A percentile compares a stretch with the other conserved stretches of the same genome.
Evolutionary conservation across 2,113 vertebrate species (phyloP).

Genomic region (Plestiodon gilberti): DNA sequence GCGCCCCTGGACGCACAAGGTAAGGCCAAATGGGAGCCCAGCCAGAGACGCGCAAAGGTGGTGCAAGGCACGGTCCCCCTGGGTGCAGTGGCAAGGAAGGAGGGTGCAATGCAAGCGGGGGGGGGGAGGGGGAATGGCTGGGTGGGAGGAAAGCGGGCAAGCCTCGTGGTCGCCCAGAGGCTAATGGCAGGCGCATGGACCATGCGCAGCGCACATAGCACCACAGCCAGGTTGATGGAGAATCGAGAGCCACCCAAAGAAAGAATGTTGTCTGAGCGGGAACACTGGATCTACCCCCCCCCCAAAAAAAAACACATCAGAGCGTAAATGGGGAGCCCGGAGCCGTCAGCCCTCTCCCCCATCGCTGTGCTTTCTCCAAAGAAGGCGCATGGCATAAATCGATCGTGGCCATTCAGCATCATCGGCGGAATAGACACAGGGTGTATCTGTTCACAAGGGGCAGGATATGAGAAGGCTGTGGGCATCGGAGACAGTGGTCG

Average conservation of each 20-base stretch:
- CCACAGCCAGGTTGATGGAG: background rate
- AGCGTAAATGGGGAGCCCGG: no score
- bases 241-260: background rate
- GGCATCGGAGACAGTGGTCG: background rate
- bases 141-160: background rate
- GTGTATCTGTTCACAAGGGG: background rate
- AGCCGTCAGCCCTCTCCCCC: no score
- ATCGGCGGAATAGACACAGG: background rate
- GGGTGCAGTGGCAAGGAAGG: background rate
- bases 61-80: background rate
- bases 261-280: background rate
- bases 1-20: background rate
- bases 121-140: background rate
- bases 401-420: background rate
- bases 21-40: background rate
- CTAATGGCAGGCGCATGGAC: background rate
- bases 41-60: background rate
- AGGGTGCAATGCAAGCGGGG: no score
- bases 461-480: background rate
- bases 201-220: background rate
- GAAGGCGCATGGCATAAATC: background rate
- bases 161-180: background rate
- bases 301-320: no score
- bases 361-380: background rate
- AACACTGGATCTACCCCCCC: background rate